Percentiles rank a stretch among this genome's conserved stretches.
These are phyloP conservation scores for Cisticola juncidis DNA, from an alignment of 2,113 vertebrate species.

Conservation along the genomic window DNA sequence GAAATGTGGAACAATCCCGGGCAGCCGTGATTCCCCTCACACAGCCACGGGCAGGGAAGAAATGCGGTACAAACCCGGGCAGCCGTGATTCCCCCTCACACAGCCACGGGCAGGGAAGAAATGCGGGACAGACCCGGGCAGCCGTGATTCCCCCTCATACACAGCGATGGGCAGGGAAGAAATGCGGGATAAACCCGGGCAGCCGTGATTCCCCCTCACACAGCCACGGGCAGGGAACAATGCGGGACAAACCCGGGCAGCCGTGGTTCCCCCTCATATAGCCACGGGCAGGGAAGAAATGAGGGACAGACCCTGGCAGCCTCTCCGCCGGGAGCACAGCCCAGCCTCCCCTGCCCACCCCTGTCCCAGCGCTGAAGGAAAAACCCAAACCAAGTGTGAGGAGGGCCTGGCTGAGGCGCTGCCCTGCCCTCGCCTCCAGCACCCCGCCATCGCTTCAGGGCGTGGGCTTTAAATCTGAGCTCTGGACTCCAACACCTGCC, in stretches of 20 bases:
- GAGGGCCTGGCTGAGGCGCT: accelerated
- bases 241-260: too few relatives aligned
- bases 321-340: background rate
- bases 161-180: too few relatives aligned
- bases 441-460: accelerated
- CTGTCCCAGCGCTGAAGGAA: background rate
- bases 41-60: too few relatives aligned
- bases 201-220: too few relatives aligned
- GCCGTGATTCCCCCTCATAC: too few relatives aligned
- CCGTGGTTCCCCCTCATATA: background rate
- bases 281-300: background rate
- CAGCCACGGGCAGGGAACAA: too few relatives aligned
- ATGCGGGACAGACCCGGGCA: background rate
- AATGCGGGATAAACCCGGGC: background rate
- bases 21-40: too few relatives aligned
- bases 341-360: background rate
- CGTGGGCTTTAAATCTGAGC: accelerated
- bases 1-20: background rate
- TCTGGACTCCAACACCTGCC: accelerated
- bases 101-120: too few relatives aligned
- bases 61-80: background rate
- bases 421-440: background rate
- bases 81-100: too few relatives aligned
- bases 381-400: accelerated
- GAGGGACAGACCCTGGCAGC: background rate